These are phyloP conservation scores for Aspidoscelis tigris DNA, from an alignment of 2,113 vertebrate species.

Conservation along the genomic window DNA sequence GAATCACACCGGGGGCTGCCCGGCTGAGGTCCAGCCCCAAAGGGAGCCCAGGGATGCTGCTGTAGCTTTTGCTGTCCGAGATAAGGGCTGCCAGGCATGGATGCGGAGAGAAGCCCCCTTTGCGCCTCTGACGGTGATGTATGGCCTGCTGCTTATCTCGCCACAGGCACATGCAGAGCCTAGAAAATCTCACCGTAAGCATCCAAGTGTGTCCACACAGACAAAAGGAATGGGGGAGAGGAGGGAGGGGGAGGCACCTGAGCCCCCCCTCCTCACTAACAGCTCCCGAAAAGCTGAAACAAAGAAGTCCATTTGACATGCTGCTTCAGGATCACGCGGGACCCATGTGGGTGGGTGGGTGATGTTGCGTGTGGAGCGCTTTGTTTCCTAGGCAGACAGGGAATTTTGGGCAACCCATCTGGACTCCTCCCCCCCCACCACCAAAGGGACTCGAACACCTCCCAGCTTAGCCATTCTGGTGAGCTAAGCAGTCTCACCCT, in stretches of 20 bases:
- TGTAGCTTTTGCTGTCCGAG: conserved; percentile 6
- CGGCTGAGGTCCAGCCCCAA: rapidly evolving
- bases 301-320: no score
- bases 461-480: no score
- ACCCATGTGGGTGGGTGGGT: no score
- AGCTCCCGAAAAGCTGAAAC: no score
- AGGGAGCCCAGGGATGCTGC: conserved; percentile 27
- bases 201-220: conserved; percentile 16
- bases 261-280: background rate
- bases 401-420: no score
- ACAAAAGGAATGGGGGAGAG: background rate
- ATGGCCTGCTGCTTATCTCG: conserved; percentile 42
- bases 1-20: background rate
- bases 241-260: background rate
- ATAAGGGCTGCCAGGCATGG: background rate
- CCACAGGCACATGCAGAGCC: background rate
- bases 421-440: no score
- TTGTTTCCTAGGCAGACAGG: no score
- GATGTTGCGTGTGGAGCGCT: no score
- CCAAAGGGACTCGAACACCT: no score
- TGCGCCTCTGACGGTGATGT: conserved; percentile 44
- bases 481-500: no score
- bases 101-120: conserved; percentile 36
- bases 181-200: background rate
- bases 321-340: no score